Conservation (phyloP, 23 tunicate species). For the Halocynthia roretzi region DNA sequence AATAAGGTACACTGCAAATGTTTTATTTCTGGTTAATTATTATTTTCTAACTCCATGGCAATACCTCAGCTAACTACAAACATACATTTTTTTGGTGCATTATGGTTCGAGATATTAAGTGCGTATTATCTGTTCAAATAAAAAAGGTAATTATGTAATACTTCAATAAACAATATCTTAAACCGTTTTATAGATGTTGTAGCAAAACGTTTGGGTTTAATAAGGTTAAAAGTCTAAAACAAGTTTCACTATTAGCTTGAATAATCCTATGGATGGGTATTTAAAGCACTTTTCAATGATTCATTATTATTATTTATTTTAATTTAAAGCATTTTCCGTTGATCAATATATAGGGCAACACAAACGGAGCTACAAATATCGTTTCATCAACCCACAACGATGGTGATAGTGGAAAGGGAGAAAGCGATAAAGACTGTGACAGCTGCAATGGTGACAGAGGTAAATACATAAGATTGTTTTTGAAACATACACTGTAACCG, state of each 20-base stretch:
- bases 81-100: background rate
- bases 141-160: too few species aligned
- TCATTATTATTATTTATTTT: too few species aligned
- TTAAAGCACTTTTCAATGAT: too few species aligned
- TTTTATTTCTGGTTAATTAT: background rate
- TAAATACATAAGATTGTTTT: background rate
- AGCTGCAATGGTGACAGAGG: constrained; percentile 64
- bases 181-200: too few species aligned
- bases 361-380: background rate
- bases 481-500: background rate
- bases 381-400: constrained; percentile 22
- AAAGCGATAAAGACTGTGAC: constrained; percentile 69
- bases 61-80: background rate
- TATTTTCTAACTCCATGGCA: background rate
- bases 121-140: too few species aligned
- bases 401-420: constrained; percentile 87
- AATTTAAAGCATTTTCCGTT: too few species aligned
- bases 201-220: too few species aligned
- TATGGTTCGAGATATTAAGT: background rate
- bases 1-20: background rate
- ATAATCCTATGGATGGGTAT: too few species aligned
- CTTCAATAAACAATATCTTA: too few species aligned
- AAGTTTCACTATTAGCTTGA: too few species aligned
- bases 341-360: background rate
- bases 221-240: too few species aligned